These are phyloP conservation scores for Tetraneura akinire DNA, from an alignment of 1,140 invertebrate species.

Conservation along the genomic window DNA sequence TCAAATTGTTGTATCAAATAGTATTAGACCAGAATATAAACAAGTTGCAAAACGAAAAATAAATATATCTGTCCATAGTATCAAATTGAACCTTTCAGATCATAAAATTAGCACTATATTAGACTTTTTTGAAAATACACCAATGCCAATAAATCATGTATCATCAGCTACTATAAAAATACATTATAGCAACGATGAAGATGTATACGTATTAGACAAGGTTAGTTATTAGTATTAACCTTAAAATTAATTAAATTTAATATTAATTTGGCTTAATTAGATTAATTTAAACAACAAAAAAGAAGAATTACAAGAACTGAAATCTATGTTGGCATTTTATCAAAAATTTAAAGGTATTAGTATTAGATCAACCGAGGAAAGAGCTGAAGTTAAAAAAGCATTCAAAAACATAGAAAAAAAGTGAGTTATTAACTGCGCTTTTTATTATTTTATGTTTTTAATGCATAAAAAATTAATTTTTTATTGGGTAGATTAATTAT, in stretches of 20 bases:
- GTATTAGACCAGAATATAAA: slow-evolving; percentile 75
- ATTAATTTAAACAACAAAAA: slow-evolving; percentile 2
- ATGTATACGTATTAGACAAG: slow-evolving; percentile 10
- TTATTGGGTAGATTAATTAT: too few species aligned
- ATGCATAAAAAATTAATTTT: too few species aligned
- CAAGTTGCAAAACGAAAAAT: slow-evolving; percentile 76
- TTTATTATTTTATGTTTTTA: background rate
- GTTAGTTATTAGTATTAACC: too few species aligned
- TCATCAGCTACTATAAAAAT: slow-evolving; percentile 39
- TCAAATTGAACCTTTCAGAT: slow-evolving; percentile 80
- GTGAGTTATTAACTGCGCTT: background rate
- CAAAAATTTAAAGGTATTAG: slow-evolving; percentile 29
- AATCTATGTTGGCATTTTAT: slow-evolving; percentile 19
- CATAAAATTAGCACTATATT: slow-evolving; percentile 68
- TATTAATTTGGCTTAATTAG: background rate
- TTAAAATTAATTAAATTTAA: background rate
- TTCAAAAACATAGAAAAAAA: slow-evolving; percentile 45
- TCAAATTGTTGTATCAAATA: slow-evolving; percentile 73
- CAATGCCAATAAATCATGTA: slow-evolving; percentile 60
- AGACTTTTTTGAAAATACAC: slow-evolving; percentile 71
- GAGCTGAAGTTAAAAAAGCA: slow-evolving; percentile 48
- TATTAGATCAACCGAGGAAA: slow-evolving; percentile 19
- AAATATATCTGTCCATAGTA: slow-evolving; percentile 70
- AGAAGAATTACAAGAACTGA: slow-evolving; percentile 35
- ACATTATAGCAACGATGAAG: slow-evolving; percentile 34